Conservation (phyloP, 2,888 invertebrate genomes). For the Leistus spinibarbis region DNA sequence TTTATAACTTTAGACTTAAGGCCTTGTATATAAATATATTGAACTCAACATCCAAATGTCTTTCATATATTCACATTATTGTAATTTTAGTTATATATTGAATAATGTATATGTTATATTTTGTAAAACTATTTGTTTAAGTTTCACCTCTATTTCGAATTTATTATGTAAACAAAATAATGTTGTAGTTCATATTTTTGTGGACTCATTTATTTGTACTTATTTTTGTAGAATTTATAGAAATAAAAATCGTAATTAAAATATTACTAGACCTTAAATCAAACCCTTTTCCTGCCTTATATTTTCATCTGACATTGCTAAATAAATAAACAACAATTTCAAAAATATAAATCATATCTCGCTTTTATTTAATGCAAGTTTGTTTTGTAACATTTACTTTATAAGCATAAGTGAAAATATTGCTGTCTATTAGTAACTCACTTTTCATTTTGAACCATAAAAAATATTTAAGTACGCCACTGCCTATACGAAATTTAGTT, state of each 20-base stretch:
- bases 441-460: too few relatives aligned
- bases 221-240: conserved; percentile 8
- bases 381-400: too few relatives aligned
- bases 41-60: conserved; percentile 20
- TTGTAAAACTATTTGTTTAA: conserved; percentile 21
- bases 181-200: conserved; percentile 4
- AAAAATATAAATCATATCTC: too few relatives aligned
- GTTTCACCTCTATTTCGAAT: conserved; percentile 30
- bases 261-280: background rate
- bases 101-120: conserved; percentile 3
- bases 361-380: too few relatives aligned
- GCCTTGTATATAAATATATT: conserved; percentile 12
- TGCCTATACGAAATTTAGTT: too few relatives aligned
- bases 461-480: too few relatives aligned
- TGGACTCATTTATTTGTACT: background rate
- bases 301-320: too few relatives aligned
- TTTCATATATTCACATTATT: conserved; percentile 14
- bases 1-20: conserved; percentile 12
- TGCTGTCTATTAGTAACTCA: too few relatives aligned
- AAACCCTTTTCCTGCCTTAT: background rate
- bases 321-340: too few relatives aligned
- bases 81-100: conserved; percentile 10
- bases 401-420: too few relatives aligned
- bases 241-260: conserved; percentile 7
- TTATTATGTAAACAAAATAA: conserved; percentile 15